phyloP scores from a whole-genome alignment of 1,140 invertebrate genomes.

The Rhopalosiphum maidis region DNA sequence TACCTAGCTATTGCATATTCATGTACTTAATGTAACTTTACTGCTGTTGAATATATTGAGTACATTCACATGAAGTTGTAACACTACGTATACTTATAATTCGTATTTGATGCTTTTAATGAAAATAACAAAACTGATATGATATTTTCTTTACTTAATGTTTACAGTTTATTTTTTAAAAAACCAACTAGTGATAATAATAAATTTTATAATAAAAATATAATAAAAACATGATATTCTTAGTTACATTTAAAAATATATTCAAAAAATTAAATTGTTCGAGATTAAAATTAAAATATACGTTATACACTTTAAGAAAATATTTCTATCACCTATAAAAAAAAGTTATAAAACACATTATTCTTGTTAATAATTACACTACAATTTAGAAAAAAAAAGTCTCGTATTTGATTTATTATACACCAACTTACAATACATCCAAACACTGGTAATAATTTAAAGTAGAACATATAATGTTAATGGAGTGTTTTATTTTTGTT shows the following conservation, averaged over 20 bases:
- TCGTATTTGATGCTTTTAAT: neutral
- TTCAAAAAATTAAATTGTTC: neutral
- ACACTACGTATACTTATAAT: neutral
- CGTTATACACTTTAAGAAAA: neutral
- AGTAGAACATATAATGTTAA: neutral
- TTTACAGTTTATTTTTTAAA: neutral
- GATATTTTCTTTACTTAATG: neutral
- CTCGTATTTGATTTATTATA: neutral
- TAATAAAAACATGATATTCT: neutral
- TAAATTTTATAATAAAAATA: neutral
- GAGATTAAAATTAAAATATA: neutral
- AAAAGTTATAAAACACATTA: neutral
- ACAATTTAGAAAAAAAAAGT: neutral
- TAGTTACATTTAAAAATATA: neutral
- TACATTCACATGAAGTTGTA: neutral
- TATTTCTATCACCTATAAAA: neutral
- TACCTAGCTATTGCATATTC: neutral
- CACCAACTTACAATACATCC: neutral
- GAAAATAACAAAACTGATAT: neutral
- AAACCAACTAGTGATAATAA: neutral
- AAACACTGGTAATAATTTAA: neutral
- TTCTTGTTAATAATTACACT: neutral
- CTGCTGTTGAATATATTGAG: constrained; percentile 4
- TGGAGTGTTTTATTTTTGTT: neutral
- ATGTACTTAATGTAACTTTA: constrained; percentile 5